These are phyloP conservation scores for Penaeus indicus DNA, from an alignment of 1,140 invertebrate species.

Conservation along the genomic window DNA sequence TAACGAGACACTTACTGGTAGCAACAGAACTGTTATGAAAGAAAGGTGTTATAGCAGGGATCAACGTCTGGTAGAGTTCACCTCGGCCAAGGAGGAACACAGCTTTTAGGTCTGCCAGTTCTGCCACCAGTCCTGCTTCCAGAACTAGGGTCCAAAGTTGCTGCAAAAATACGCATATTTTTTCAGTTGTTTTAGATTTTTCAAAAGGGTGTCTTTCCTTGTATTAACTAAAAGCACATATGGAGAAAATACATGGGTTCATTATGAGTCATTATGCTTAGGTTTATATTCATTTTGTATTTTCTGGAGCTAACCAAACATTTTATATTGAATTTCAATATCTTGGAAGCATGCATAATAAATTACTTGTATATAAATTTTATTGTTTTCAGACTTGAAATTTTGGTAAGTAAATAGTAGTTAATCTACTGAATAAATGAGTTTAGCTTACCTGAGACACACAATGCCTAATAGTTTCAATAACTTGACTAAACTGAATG, in stretches of 20 bases:
- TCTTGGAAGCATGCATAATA: too few species aligned
- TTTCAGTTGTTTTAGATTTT: background rate
- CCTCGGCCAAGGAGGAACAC: conserved; percentile 59
- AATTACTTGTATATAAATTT: too few species aligned
- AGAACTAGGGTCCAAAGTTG: conserved; percentile 50
- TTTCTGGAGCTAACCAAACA: too few species aligned
- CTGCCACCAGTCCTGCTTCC: conserved; percentile 53
- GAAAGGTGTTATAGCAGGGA: conserved; percentile 44
- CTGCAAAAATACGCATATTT: conserved; percentile 16
- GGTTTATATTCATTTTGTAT: too few species aligned
- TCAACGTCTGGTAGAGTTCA: conserved; percentile 56
- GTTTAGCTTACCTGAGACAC: conserved; percentile 31
- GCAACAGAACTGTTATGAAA: background rate
- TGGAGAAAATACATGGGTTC: too few species aligned
- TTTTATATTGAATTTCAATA: too few species aligned
- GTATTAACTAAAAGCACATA: too few species aligned
- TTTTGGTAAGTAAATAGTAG: too few species aligned
- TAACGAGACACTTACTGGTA: conserved; percentile 17
- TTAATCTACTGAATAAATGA: background rate
- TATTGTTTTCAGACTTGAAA: too few species aligned
- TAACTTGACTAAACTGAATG: conserved; percentile 40
- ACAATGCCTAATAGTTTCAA: conserved; percentile 50
- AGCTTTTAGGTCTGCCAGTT: conserved; percentile 48
- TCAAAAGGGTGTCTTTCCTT: background rate
- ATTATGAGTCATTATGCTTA: too few species aligned